Conservation (phyloP, 2,888 invertebrate genomes). For the Furcula furcula region DNA sequence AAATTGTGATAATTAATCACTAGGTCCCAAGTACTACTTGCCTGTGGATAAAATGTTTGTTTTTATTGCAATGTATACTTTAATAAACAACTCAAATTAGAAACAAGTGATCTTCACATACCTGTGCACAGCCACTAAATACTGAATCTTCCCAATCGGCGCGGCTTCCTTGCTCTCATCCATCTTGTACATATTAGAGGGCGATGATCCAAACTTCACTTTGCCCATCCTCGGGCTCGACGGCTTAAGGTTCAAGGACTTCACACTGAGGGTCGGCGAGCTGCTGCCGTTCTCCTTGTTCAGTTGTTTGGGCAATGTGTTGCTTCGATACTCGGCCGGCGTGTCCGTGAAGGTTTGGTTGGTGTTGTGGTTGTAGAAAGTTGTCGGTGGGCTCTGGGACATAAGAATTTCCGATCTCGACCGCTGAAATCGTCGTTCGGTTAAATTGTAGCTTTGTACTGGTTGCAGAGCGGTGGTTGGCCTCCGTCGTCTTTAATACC, state of each 20-base stretch:
- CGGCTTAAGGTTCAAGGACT: constrained; percentile 44
- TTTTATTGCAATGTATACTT: too few species aligned
- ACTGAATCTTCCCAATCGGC: constrained; percentile 58
- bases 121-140: constrained; percentile 89
- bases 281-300: constrained; percentile 23
- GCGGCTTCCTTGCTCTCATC: constrained; percentile 15
- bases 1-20: too few species aligned
- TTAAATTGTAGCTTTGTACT: constrained; percentile 24
- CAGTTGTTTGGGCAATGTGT: constrained; percentile 41
- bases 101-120: too few species aligned
- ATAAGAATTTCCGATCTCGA: constrained; percentile 68
- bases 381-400: constrained; percentile 63
- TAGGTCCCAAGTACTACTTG: too few species aligned
- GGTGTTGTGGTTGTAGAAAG: constrained; percentile 39
- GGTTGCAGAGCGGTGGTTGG: too few species aligned
- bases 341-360: constrained; percentile 27
- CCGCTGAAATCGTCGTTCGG: constrained; percentile 55
- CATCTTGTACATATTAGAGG: constrained; percentile 50
- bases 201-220: constrained; percentile 54
- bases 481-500: too few species aligned
- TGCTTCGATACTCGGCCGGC: constrained; percentile 25
- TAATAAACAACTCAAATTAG: too few species aligned
- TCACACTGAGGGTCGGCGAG: constrained; percentile 54
- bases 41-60: too few species aligned
- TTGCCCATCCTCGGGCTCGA: constrained; percentile 36